Conservation (phyloP, 2,797 vertebrate species). For the Prionace glauca region DNA sequence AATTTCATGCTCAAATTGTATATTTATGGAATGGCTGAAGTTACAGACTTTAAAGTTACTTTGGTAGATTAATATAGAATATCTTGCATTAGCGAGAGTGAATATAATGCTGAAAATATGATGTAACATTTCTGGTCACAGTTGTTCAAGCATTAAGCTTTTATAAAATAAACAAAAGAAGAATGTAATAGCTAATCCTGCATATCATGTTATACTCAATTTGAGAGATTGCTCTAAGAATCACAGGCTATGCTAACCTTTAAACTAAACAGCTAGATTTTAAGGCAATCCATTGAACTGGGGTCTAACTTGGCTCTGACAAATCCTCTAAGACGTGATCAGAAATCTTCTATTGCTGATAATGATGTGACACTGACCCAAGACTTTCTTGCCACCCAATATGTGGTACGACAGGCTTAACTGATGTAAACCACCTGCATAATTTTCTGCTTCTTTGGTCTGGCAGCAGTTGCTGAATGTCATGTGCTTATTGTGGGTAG, state of each 20-base stretch:
- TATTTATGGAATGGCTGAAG: not conserved
- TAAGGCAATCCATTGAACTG: not conserved
- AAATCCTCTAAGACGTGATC: not conserved
- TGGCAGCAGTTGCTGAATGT: constrained; percentile 27
- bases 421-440: not conserved
- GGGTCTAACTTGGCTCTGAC: not conserved
- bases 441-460: constrained; percentile 13
- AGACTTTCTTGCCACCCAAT: not conserved
- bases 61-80: not conserved
- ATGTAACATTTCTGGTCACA: not conserved
- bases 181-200: not conserved
- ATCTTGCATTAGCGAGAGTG: not conserved
- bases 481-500: constrained; percentile 6
- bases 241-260: not conserved
- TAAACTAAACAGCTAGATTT: not conserved
- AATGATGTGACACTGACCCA: not conserved
- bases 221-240: not conserved
- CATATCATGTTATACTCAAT: not conserved
- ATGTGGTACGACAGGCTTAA: not conserved
- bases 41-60: not conserved
- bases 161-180: not conserved
- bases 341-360: not conserved
- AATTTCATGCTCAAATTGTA: not conserved
- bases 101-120: not conserved
- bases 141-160: not conserved